Evolutionary conservation across 2,797 vertebrate species (phyloP).

Genomic region (Pagetopsis macropterus): DNA sequence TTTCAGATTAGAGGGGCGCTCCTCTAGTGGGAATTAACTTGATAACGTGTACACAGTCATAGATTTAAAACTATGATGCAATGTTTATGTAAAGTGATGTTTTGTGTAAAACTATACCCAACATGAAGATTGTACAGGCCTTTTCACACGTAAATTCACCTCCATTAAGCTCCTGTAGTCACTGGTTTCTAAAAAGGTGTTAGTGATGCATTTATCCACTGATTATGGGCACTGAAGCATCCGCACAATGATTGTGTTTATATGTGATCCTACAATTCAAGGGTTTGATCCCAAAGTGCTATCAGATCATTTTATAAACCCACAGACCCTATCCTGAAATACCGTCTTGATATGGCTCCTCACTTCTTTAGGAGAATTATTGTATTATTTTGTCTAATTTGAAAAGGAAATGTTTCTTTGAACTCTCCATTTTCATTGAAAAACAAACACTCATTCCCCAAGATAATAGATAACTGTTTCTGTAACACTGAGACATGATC

Average conservation of each 20-base stretch:
- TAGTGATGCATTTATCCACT: neutral
- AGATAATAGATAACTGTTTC: neutral
- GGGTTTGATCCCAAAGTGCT: conserved; percentile 24
- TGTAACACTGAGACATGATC: conserved; percentile 13
- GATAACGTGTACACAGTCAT: conserved; percentile 1
- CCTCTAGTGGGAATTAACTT: conserved; percentile 7
- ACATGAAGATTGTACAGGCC: conserved; percentile 18
- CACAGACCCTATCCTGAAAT: neutral
- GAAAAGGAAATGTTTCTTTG: conserved; percentile 3
- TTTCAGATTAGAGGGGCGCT: conserved; percentile 10
- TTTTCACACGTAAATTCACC: conserved; percentile 6
- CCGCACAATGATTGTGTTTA: conserved; percentile 14
- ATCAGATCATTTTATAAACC: neutral
- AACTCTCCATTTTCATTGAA: neutral
- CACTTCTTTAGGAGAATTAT: neutral
- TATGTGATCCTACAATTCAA: conserved; percentile 3
- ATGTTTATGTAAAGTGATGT: conserved; percentile 32
- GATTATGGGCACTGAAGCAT: conserved; percentile 21
- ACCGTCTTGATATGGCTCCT: neutral
- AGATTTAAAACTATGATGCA: conserved; percentile 14
- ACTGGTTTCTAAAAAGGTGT: conserved; percentile 10
- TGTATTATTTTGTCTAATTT: conserved; percentile 21
- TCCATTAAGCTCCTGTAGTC: conserved; percentile 1
- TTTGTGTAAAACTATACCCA: conserved; percentile 8
- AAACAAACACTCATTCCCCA: neutral